These are phyloP conservation scores for Todiramphus saurophagus DNA, from an alignment of 2,113 vertebrate species.

Conservation along the genomic window DNA sequence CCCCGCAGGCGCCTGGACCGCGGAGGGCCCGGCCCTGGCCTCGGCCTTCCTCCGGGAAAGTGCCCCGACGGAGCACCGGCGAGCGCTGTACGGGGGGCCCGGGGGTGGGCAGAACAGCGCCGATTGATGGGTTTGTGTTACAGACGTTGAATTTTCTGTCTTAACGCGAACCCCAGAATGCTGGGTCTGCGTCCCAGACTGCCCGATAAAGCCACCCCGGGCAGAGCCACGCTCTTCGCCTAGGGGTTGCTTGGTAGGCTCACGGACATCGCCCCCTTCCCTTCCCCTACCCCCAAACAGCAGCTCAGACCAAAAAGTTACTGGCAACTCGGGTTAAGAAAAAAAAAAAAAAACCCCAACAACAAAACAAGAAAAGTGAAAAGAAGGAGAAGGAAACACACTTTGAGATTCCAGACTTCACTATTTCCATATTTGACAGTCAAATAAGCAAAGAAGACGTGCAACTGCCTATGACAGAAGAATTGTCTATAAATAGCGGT, in stretches of 20 bases:
- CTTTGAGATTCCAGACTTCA: background rate
- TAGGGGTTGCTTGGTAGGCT: no score
- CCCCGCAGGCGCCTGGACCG: background rate
- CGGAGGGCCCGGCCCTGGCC: fast-evolving
- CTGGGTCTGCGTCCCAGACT: no score
- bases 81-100: no score
- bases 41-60: background rate
- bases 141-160: background rate
- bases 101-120: background rate
- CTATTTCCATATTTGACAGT: background rate
- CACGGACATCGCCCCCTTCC: fast-evolving
- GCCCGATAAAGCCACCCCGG: background rate
- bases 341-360: background rate
- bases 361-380: background rate
- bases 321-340: background rate
- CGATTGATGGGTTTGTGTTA: background rate
- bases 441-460: background rate
- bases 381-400: background rate
- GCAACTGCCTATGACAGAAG: background rate
- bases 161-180: background rate
- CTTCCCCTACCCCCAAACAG: background rate
- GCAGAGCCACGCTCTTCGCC: no score
- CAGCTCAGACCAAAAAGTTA: background rate
- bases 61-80: background rate
- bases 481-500: background rate